These are phyloP conservation scores for Aurelia coerulea DNA, from an alignment of 30 jellyfish, hydroid and myxozoan genomes.

Conservation along the genomic window DNA sequence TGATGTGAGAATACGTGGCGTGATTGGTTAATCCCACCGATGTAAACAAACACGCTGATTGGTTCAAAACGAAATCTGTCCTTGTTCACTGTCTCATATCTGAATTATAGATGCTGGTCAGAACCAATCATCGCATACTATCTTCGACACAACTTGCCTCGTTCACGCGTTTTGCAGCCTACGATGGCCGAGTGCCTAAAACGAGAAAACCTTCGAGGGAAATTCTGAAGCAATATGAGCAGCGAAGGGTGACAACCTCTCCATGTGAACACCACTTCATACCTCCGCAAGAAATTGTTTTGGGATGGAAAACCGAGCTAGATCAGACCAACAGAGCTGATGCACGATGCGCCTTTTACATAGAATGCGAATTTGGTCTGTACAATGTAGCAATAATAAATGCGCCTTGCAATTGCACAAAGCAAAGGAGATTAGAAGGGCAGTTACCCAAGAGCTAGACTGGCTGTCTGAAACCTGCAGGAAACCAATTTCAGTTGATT, in stretches of 20 bases:
- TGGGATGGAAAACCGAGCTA: conserved; percentile 2
- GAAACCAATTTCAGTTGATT: background rate
- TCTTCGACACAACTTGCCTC: conserved; percentile 7
- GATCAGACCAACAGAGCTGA: conserved; percentile 6
- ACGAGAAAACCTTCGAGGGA: background rate
- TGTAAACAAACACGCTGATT: too few species aligned
- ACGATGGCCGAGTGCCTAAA: background rate
- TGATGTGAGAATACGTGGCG: too few species aligned
- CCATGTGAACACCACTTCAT: conserved; percentile 17
- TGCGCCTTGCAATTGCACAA: background rate
- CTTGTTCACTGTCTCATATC: background rate
- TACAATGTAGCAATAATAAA: background rate
- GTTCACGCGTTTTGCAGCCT: background rate
- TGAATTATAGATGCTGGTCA: background rate
- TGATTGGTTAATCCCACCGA: too few species aligned
- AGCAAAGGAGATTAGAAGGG: background rate
- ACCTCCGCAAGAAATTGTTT: conserved; percentile 7
- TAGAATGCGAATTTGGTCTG: background rate
- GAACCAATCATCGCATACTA: conserved; percentile 12
- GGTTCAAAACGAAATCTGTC: too few species aligned
- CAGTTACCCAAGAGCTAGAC: conserved; percentile 3
- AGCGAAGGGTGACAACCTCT: background rate
- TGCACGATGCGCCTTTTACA: conserved; percentile 9
- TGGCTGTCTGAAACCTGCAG: conserved; percentile 16
- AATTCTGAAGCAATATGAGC: background rate